These are phyloP conservation scores for Fregetta grallaria DNA, from an alignment of 2,113 vertebrate species.

Conservation along the genomic window DNA sequence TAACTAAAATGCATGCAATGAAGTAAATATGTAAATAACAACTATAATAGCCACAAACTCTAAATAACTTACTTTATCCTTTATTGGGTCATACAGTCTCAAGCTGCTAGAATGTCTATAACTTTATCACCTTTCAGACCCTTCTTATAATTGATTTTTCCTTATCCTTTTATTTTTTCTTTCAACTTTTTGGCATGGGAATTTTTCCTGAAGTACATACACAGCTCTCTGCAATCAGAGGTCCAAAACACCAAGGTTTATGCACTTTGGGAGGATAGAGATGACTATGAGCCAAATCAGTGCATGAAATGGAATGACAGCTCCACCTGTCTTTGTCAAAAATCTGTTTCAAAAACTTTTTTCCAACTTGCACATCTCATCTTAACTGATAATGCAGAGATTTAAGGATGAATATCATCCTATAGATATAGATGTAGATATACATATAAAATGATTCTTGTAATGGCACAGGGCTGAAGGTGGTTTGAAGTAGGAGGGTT, in stretches of 20 bases:
- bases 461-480: neutral
- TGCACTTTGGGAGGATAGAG: neutral
- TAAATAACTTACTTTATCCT: neutral
- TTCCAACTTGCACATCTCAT: neutral
- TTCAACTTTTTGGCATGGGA: neutral
- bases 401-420: neutral
- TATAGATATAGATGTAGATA: neutral
- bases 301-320: neutral
- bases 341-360: neutral
- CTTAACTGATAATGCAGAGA: neutral
- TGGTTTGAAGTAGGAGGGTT: neutral
- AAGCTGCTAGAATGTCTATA: neutral
- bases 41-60: neutral
- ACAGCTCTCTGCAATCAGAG: neutral
- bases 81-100: neutral
- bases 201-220: neutral
- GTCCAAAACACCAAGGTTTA: neutral
- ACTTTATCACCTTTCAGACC: neutral
- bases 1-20: neutral
- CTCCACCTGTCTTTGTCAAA: neutral
- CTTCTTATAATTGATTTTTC: neutral
- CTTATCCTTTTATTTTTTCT: neutral
- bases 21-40: neutral
- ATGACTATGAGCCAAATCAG: neutral
- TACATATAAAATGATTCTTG: neutral